Percentiles rank a stretch among this genome's conserved stretches.
Evolutionary conservation across 2,113 vertebrate genomes (phyloP).

Genomic region (western clawed frog (Xenopus tropicalis)): UCB_Xtro_10.0 CM004448.2:105387501-105388000

Average conservation of each 20-base stretch:
- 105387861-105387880: conserved; percentile 33
- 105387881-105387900: conserved; percentile 19
- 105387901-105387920: conserved; percentile 36
- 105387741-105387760: conserved; percentile 37
- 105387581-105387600: not conserved
- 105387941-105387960: conserved; percentile 28
- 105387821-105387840: conserved; percentile 30
- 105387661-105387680: conserved; percentile 21
- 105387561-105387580: conserved; percentile 26
- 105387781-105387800: conserved; percentile 36
- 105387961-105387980: conserved; percentile 5
- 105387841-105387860: conserved; percentile 33
- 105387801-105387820: conserved; percentile 37
- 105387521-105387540: conserved; percentile 33
- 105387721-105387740: not conserved
- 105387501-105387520: conserved; percentile 27
- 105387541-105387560: conserved; percentile 27
- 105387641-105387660: conserved; percentile 30
- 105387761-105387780: conserved; percentile 35
- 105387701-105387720: conserved; percentile 10
- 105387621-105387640: conserved; percentile 5
- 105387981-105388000: conserved; percentile 16
- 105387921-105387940: conserved; percentile 17
- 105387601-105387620: conserved; percentile 20
- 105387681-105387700: conserved; percentile 27